Evolutionary conservation across 1,140 invertebrate genomes (phyloP).

Genomic region (Hestina assimilis): DNA sequence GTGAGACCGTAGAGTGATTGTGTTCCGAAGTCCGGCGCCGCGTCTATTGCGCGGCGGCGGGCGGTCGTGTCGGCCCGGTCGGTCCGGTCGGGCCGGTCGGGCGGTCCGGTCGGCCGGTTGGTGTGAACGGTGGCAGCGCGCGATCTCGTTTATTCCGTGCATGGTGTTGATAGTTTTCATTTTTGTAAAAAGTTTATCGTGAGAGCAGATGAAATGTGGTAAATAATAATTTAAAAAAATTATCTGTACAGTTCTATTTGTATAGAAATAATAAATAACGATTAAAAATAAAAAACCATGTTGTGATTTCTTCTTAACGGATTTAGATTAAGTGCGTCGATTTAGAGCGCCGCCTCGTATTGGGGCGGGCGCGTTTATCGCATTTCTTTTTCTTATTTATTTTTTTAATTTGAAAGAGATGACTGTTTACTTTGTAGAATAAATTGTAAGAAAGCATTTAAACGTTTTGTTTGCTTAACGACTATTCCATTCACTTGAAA

Average conservation of each 20-base stretch:
- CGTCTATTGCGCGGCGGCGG: slow-evolving; percentile 12
- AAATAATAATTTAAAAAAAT: slow-evolving; percentile 76
- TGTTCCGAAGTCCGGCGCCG: background rate
- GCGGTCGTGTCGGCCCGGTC: slow-evolving; percentile 8
- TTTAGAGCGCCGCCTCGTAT: slow-evolving; percentile 39
- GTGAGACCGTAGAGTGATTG: slow-evolving; percentile 8
- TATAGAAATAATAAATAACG: slow-evolving; percentile 80
- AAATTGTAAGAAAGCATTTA: slow-evolving; percentile 73
- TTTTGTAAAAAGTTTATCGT: slow-evolving; percentile 79
- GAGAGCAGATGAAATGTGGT: slow-evolving; percentile 73
- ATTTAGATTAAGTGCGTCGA: slow-evolving; percentile 55
- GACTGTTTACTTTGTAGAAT: slow-evolving; percentile 77
- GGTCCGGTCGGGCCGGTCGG: slow-evolving; percentile 16
- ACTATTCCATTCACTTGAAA: background rate
- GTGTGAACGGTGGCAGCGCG: slow-evolving; percentile 34
- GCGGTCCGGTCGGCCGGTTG: slow-evolving; percentile 16
- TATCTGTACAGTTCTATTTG: slow-evolving; percentile 80
- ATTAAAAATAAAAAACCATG: slow-evolving; percentile 74
- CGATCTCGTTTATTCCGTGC: slow-evolving; percentile 66
- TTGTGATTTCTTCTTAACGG: slow-evolving; percentile 73
- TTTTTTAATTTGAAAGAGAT: slow-evolving; percentile 68
- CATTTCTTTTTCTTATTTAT: slow-evolving; percentile 66
- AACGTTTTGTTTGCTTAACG: slow-evolving; percentile 64
- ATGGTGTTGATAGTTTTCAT: slow-evolving; percentile 78
- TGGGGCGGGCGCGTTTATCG: slow-evolving; percentile 41